Evolutionary conservation across 2,113 vertebrate genomes (phyloP).

Genomic region (Ailurus styani): DNA sequence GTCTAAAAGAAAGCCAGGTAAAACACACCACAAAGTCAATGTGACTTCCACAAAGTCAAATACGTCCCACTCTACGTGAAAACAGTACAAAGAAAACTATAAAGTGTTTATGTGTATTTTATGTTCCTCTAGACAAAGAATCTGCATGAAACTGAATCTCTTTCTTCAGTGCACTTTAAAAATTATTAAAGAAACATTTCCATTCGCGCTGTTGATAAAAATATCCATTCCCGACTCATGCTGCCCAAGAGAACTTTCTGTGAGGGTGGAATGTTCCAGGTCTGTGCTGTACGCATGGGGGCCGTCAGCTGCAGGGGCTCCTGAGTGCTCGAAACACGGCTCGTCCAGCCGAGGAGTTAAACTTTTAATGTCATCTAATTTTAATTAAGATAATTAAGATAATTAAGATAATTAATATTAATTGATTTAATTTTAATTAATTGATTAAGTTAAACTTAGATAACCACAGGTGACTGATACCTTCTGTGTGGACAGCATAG

Average conservation of each 20-base stretch:
- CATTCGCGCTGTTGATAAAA: neutral
- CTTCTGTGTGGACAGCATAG: rapidly evolving
- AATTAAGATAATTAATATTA: too few relatives aligned
- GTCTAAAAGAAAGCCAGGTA: neutral
- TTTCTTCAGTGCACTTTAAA: neutral
- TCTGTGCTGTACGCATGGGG: rapidly evolving
- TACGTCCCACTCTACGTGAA: rapidly evolving
- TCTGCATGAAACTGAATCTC: rapidly evolving
- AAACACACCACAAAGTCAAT: neutral
- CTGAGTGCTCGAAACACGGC: neutral
- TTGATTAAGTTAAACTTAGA: neutral
- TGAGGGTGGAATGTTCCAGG: rapidly evolving
- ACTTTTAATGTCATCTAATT: neutral
- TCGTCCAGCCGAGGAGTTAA: neutral
- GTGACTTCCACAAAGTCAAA: neutral
- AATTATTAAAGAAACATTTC: rapidly evolving
- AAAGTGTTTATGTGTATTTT: rapidly evolving
- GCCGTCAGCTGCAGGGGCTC: rapidly evolving
- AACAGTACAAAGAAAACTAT: rapidly evolving
- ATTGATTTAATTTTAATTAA: too few relatives aligned
- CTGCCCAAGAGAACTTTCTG: neutral
- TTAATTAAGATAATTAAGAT: too few relatives aligned
- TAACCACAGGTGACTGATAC: neutral
- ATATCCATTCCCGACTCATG: rapidly evolving
- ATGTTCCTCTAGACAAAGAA: neutral